These are phyloP conservation scores for Pangasius djambal DNA, from an alignment of 2,797 vertebrate genomes.

Conservation along the genomic window DNA sequence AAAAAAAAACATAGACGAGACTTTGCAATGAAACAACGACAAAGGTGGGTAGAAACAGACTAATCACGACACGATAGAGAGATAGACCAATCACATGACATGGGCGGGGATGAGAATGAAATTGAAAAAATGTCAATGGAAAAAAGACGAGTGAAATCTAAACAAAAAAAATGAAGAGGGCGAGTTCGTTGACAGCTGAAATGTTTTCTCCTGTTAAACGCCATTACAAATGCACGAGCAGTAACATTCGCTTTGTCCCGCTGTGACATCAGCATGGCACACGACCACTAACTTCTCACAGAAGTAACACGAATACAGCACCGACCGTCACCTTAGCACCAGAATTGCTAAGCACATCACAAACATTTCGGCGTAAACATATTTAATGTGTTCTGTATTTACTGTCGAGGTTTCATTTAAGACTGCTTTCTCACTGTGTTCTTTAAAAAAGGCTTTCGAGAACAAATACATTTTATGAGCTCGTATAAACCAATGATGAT, in stretches of 20 bases:
- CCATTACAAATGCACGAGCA: neutral
- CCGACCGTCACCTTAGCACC: neutral
- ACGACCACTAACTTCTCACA: neutral
- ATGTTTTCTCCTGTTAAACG: neutral
- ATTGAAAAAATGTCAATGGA: neutral
- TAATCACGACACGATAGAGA: neutral
- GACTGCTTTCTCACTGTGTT: conserved; percentile 5
- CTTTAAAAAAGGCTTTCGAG: conserved; percentile 32
- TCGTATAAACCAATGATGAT: neutral
- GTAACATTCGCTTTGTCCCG: neutral
- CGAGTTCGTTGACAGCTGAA: neutral
- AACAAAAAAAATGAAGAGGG: neutral
- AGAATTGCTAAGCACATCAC: neutral
- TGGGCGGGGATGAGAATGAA: neutral
- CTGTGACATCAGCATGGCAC: neutral
- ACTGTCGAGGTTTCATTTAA: neutral
- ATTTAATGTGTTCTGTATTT: neutral
- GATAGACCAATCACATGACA: neutral
- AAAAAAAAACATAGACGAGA: no score
- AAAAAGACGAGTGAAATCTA: neutral
- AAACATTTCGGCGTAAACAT: neutral
- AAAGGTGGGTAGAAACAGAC: no score
- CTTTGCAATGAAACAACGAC: no score
- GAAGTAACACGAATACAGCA: neutral
- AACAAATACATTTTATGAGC: neutral